Percentiles rank a stretch among this genome's conserved stretches.
Evolutionary conservation across 1,140 invertebrate genomes (phyloP).

Genomic region (Cherax quadricarinatus): DNA sequence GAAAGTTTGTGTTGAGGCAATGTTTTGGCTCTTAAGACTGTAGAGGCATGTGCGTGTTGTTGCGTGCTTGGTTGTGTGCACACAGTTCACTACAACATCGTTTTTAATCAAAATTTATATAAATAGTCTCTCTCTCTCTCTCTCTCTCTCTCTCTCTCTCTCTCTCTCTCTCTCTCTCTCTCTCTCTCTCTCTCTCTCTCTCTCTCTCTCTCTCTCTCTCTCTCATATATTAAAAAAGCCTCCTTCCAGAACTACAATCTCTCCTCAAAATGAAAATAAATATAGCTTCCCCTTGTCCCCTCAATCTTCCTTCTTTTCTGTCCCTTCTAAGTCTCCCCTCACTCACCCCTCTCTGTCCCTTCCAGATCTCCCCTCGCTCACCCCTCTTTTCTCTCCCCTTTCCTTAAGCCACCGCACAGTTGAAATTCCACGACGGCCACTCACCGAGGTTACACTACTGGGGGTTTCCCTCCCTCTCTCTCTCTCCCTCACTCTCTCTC

Average conservation of each 20-base stretch:
- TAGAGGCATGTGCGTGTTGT: no score
- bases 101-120: no score
- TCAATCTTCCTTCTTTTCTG: background rate
- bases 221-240: background rate
- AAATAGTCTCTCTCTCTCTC: no score
- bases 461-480: no score
- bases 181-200: background rate
- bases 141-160: background rate
- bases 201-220: conserved; percentile 11
- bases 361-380: background rate
- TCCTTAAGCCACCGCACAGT: background rate
- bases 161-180: background rate
- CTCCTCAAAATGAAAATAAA: background rate
- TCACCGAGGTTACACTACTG: background rate
- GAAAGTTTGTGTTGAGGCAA: no score
- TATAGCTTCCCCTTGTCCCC: background rate
- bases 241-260: background rate
- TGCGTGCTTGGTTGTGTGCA: no score
- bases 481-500: conserved; percentile 42
- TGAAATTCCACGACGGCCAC: no score
- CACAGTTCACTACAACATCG: no score
- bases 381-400: background rate
- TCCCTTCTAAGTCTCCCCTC: no score
- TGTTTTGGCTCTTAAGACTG: no score
- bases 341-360: background rate